Evolutionary conservation across 2,113 vertebrate genomes (phyloP).

Genomic region (Cercopithecus mona): DNA sequence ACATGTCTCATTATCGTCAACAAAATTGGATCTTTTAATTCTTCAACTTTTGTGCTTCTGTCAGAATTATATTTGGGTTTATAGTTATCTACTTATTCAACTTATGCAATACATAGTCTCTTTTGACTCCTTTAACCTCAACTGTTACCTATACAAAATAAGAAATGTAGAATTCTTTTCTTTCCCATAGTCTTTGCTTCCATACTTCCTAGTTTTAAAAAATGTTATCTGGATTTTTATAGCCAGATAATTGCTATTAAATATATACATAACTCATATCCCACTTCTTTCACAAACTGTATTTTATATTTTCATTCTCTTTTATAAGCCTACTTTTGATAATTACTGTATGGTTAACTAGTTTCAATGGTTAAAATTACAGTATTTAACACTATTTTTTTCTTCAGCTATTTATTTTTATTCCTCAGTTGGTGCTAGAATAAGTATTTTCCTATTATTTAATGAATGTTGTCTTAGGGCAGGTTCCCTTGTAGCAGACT

Average conservation of each 20-base stretch:
- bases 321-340: not conserved
- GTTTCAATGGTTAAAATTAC: not conserved
- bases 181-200: not conserved
- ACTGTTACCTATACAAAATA: not conserved
- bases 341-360: not conserved
- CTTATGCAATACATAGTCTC: not conserved
- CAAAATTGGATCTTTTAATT: not conserved
- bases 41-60: not conserved
- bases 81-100: not conserved
- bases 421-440: not conserved
- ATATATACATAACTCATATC: not conserved
- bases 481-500: not conserved
- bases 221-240: not conserved
- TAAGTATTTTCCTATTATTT: constrained; percentile 16
- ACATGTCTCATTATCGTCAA: not conserved
- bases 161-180: not conserved
- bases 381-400: not conserved
- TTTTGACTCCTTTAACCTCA: constrained; percentile 22
- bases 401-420: constrained; percentile 10
- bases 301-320: constrained; percentile 6
- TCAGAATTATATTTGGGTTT: constrained; percentile 24
- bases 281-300: constrained; percentile 28
- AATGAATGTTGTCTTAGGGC: not conserved
- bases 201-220: not conserved
- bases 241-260: not conserved